A percentile compares a stretch with the other conserved stretches of the same genome.
Evolutionary conservation across 23 tunicate species (phyloP).

Genomic region (Trididemnum miniatum): DNA sequence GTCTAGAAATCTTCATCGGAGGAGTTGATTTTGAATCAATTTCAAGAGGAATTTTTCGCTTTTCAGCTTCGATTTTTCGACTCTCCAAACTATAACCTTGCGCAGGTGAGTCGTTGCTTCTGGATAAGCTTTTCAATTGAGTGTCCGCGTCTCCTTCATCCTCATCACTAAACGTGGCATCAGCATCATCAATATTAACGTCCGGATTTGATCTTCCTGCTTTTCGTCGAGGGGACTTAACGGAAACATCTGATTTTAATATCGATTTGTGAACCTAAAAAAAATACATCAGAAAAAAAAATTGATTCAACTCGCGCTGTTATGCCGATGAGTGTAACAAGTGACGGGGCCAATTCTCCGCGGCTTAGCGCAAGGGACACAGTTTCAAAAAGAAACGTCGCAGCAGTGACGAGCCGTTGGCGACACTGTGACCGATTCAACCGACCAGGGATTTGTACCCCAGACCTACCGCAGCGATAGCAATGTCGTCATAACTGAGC

Average conservation of each 20-base stretch:
- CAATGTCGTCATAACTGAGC: no score
- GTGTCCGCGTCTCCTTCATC: constrained; percentile 23
- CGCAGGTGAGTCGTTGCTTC: background rate
- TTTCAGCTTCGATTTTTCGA: background rate
- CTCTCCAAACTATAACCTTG: background rate
- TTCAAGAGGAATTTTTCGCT: constrained; percentile 40
- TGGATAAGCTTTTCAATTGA: background rate
- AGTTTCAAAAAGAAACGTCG: no score
- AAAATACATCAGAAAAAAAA: background rate
- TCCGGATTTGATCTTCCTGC: background rate
- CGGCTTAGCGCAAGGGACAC: no score
- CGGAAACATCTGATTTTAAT: constrained; percentile 3
- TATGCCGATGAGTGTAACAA: no score
- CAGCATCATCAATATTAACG: constrained; percentile 18
- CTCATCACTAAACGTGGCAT: constrained; percentile 74
- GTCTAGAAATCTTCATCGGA: constrained; percentile 39
- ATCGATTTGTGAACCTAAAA: constrained; percentile 21
- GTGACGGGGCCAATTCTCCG: no score
- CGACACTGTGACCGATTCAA: no score
- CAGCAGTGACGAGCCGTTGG: no score
- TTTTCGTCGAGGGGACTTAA: background rate
- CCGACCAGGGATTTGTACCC: no score
- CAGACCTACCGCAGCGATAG: no score
- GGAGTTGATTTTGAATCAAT: background rate
- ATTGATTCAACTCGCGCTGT: no score